These are phyloP conservation scores for Ciconia boyciana DNA, from an alignment of 2,113 vertebrate genomes.

Conservation along the genomic window DNA sequence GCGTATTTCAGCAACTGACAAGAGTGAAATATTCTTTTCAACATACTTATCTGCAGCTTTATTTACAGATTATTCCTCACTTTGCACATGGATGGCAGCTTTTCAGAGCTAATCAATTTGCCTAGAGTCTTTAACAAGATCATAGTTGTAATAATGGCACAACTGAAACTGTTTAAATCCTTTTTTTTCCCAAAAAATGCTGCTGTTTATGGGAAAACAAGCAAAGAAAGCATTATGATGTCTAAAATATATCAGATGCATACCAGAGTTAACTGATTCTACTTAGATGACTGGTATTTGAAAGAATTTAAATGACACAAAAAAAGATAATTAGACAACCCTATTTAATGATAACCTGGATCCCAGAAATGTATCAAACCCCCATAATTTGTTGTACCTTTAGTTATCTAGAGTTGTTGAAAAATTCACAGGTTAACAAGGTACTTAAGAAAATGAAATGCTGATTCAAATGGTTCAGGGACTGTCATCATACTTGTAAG, in stretches of 20 bases:
- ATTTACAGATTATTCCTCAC: constrained; percentile 1
- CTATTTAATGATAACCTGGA: background rate
- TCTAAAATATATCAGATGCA: background rate
- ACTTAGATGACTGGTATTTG: background rate
- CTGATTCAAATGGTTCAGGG: background rate
- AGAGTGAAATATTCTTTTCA: background rate
- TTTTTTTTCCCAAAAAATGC: background rate
- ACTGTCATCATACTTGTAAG: background rate
- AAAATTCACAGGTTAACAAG: background rate
- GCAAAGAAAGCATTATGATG: background rate
- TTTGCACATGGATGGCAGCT: background rate
- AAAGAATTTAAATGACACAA: background rate
- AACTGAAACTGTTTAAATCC: background rate
- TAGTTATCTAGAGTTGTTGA: background rate
- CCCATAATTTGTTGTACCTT: background rate
- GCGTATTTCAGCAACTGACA: background rate
- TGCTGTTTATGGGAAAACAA: background rate
- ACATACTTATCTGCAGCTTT: background rate
- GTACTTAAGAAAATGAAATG: background rate
- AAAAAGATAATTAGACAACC: background rate
- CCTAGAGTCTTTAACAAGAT: background rate
- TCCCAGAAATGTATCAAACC: background rate
- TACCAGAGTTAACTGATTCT: background rate
- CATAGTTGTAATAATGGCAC: background rate
- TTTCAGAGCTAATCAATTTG: constrained; percentile 24